Conservation (phyloP, 2,113 vertebrate species). For the Strix uralensis region DNA sequence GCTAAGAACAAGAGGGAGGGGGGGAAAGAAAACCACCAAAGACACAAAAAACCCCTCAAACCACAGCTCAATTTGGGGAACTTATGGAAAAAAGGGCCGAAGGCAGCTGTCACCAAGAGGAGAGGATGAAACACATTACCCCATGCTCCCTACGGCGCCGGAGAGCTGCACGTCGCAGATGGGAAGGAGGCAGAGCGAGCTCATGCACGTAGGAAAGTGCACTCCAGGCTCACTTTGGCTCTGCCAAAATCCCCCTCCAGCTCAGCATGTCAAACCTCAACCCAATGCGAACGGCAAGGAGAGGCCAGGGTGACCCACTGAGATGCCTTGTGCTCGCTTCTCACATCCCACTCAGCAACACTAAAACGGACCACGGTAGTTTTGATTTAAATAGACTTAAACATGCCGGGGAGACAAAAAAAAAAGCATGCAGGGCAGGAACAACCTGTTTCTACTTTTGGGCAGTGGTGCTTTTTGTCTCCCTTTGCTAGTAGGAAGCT, state of each 20-base stretch:
- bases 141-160: not conserved
- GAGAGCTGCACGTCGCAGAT: accelerated
- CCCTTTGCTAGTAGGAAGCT: not conserved
- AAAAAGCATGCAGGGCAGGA: not conserved
- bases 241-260: not conserved
- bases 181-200: not conserved
- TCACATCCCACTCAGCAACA: not conserved
- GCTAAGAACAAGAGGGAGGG: not conserved
- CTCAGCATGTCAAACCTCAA: not conserved
- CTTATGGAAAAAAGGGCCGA: not conserved
- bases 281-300: not conserved
- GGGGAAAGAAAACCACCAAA: not conserved
- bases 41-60: not conserved
- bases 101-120: not conserved
- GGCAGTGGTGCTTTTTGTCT: not conserved
- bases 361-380: too few species aligned
- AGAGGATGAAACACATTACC: accelerated
- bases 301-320: not conserved
- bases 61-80: not conserved
- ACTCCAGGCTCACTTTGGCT: not conserved
- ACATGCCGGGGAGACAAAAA: not conserved
- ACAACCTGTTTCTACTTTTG: not conserved
- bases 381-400: not conserved
- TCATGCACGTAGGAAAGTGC: accelerated
- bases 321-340: accelerated